Evolutionary conservation across 2,888 invertebrate species (phyloP).

Genomic region (Nomada goodeniana): DNA sequence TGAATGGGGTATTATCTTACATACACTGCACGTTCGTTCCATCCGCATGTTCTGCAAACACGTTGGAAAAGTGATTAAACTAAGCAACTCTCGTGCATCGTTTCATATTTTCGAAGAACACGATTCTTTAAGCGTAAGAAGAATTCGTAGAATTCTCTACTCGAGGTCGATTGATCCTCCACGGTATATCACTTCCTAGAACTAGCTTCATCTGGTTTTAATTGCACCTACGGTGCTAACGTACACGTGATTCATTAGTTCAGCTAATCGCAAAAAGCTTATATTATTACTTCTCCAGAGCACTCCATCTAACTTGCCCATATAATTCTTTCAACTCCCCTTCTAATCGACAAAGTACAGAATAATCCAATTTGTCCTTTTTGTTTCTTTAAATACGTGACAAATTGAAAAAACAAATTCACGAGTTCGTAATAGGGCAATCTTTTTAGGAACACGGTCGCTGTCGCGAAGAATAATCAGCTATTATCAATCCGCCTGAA

Average conservation of each 20-base stretch:
- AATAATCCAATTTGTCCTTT: too few relatives aligned
- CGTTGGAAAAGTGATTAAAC: constrained; percentile 28
- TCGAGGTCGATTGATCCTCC: constrained; percentile 37
- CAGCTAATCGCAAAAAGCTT: too few relatives aligned
- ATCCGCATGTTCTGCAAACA: constrained; percentile 8
- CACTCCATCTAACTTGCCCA: too few relatives aligned
- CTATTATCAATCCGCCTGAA: too few relatives aligned
- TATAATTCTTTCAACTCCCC: too few relatives aligned
- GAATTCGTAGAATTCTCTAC: constrained; percentile 43
- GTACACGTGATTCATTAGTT: background rate
- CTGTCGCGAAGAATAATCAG: too few relatives aligned
- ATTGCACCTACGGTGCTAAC: constrained; percentile 17
- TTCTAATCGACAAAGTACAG: too few relatives aligned
- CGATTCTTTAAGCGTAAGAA: constrained; percentile 42
- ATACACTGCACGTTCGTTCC: constrained; percentile 5
- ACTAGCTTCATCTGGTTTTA: constrained; percentile 15
- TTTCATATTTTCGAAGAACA: constrained; percentile 30
- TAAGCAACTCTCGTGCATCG: constrained; percentile 41
- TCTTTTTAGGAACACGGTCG: too few relatives aligned
- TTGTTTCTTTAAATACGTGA: too few relatives aligned
- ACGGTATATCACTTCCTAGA: background rate
- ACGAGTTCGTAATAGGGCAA: too few relatives aligned
- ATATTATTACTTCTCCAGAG: too few relatives aligned
- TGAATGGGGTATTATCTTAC: background rate
- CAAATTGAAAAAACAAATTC: too few relatives aligned